These are phyloP conservation scores for Sweltsa coloradensis DNA, from an alignment of 1,140 invertebrate genomes.

Conservation along the genomic window DNA sequence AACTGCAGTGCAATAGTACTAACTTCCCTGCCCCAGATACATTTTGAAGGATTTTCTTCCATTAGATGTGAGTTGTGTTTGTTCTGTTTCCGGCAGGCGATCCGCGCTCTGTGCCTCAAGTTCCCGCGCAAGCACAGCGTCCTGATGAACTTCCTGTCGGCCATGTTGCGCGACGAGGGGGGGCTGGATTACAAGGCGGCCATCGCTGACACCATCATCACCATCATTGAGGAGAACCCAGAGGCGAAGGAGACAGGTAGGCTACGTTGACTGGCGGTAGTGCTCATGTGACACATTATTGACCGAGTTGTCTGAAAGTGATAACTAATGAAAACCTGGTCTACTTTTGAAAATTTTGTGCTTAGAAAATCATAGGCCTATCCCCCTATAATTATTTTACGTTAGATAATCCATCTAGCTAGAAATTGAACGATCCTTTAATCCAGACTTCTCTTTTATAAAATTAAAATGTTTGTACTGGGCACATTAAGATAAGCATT, in stretches of 20 bases:
- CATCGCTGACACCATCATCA: constrained; percentile 96
- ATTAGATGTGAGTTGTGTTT: background rate
- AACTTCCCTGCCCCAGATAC: too few relatives aligned
- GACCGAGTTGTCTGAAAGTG: too few relatives aligned
- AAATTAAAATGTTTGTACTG: too few relatives aligned
- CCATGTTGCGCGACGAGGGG: constrained; percentile 95
- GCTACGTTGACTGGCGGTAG: background rate
- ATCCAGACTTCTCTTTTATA: too few relatives aligned
- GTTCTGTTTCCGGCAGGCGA: constrained; percentile 26
- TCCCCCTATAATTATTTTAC: too few relatives aligned
- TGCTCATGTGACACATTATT: background rate
- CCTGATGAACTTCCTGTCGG: constrained; percentile 91
- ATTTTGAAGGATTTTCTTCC: background rate
- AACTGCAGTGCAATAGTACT: too few relatives aligned
- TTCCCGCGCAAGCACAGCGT: constrained; percentile 95
- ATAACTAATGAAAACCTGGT: too few relatives aligned
- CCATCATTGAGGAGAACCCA: constrained; percentile 93
- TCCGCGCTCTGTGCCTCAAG: constrained; percentile 79
- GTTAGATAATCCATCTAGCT: too few relatives aligned
- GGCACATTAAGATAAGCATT: too few relatives aligned
- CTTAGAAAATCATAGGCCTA: too few relatives aligned
- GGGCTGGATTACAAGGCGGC: constrained; percentile 97
- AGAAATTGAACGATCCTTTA: too few relatives aligned
- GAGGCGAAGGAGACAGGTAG: constrained; percentile 85
- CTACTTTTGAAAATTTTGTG: too few relatives aligned